Percentiles rank a stretch among this genome's conserved stretches.
Evolutionary conservation across 2,113 vertebrate species (phyloP).

Genomic region (Xiphophorus maculatus): DNA sequence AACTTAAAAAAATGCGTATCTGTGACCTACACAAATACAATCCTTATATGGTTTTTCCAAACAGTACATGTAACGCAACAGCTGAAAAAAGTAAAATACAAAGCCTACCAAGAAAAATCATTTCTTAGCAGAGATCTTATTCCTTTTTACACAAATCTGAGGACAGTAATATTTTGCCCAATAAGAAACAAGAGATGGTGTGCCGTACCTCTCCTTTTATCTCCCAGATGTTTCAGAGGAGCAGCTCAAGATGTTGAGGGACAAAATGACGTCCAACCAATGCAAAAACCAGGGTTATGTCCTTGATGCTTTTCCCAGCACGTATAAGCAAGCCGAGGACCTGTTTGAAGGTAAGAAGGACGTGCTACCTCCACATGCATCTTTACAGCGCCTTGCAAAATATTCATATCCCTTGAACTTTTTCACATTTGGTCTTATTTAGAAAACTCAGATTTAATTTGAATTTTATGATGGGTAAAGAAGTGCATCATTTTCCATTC

Average conservation of each 20-base stretch:
- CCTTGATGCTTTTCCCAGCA: conserved; percentile 89
- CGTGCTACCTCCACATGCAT: background rate
- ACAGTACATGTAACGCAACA: too few species aligned
- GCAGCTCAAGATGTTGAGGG: conserved; percentile 82
- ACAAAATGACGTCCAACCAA: conserved; percentile 87
- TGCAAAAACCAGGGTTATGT: conserved; percentile 94
- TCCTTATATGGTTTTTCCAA: too few species aligned
- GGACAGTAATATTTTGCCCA: too few species aligned
- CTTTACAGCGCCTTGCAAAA: background rate
- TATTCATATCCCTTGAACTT: background rate
- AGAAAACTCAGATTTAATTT: background rate
- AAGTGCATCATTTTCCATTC: too few species aligned
- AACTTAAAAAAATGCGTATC: too few species aligned
- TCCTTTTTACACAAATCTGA: background rate
- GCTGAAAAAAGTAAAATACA: too few species aligned
- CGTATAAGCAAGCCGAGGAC: conserved; percentile 85
- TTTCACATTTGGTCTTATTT: background rate
- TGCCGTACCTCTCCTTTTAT: background rate
- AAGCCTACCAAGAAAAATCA: background rate
- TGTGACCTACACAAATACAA: too few species aligned
- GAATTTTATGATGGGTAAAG: too few species aligned
- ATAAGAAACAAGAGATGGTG: background rate
- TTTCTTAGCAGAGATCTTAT: too few species aligned
- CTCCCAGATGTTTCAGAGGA: conserved; percentile 83
- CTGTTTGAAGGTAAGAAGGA: conserved; percentile 84